A percentile compares a stretch with the other conserved stretches of the same genome.
Evolutionary conservation across 1,140 invertebrate genomes (phyloP).

Genomic region (Hypothenemus hampei): DNA sequence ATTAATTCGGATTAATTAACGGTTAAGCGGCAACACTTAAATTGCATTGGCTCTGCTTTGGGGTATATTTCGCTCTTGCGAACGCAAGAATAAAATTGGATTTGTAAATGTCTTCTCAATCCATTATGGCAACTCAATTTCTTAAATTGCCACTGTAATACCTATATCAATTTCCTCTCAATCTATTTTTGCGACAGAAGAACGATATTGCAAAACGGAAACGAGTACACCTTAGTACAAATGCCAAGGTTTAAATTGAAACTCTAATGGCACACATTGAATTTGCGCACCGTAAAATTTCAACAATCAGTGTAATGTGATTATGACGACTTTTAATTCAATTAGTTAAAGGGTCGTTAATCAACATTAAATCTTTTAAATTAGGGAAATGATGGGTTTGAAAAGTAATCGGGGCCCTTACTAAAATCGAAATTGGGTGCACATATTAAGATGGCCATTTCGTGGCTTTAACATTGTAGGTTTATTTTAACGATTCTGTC

Average conservation of each 20-base stretch:
- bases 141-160: conserved; percentile 26
- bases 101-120: conserved; percentile 22
- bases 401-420: neutral
- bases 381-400: too few species aligned
- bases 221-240: neutral
- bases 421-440: conserved; percentile 18
- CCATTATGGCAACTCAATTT: conserved; percentile 27
- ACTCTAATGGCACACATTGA: neutral
- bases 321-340: neutral
- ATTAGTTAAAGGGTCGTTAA: too few species aligned
- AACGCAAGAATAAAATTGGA: conserved; percentile 21
- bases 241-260: neutral
- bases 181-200: conserved; percentile 22
- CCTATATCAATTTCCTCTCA: conserved; percentile 24
- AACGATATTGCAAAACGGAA: conserved; percentile 32
- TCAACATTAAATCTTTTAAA: too few species aligned
- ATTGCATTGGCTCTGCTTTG: too few species aligned
- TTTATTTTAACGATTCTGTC: conserved; percentile 37
- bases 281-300: neutral
- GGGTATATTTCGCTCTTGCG: neutral
- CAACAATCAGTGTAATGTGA: neutral
- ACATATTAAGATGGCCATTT: conserved; percentile 21
- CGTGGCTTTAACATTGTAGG: conserved; percentile 28
- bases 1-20: too few species aligned
- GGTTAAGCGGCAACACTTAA: too few species aligned